These are phyloP conservation scores for Nasonovia ribisnigri DNA, from an alignment of 2,888 invertebrate species.

Conservation along the genomic window DNA sequence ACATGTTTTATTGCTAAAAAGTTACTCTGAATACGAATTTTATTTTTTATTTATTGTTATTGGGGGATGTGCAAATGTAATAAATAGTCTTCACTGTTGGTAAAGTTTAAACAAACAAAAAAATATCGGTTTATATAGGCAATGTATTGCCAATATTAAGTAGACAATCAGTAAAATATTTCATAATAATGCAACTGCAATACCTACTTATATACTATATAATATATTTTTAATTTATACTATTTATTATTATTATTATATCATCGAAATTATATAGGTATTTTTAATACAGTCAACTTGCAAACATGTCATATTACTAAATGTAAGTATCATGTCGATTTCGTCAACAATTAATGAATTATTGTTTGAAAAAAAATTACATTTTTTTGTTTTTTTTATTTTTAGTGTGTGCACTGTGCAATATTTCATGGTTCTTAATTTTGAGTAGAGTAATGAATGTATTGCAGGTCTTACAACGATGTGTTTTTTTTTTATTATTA, in stretches of 20 bases:
- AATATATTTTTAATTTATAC: conserved; percentile 10
- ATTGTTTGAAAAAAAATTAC: neutral
- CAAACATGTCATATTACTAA: neutral
- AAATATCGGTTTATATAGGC: neutral
- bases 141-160: conserved; percentile 8
- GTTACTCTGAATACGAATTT: conserved; percentile 48
- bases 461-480: too few species aligned
- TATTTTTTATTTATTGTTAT: conserved; percentile 50
- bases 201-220: neutral
- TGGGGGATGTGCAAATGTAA: conserved; percentile 52
- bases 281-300: neutral
- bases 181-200: neutral
- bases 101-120: conserved; percentile 43
- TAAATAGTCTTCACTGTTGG: conserved; percentile 52
- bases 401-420: too few species aligned
- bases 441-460: too few species aligned
- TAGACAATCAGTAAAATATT: conserved; percentile 16
- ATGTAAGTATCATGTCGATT: neutral
- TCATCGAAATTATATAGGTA: neutral
- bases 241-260: conserved; percentile 1
- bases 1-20: conserved; percentile 60
- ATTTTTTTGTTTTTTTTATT: neutral
- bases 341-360: neutral
- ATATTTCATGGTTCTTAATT: neutral
- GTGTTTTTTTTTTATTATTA: neutral